Evolutionary conservation across 2,797 vertebrate genomes (phyloP).

Genomic region (Myotis myotis): DNA sequence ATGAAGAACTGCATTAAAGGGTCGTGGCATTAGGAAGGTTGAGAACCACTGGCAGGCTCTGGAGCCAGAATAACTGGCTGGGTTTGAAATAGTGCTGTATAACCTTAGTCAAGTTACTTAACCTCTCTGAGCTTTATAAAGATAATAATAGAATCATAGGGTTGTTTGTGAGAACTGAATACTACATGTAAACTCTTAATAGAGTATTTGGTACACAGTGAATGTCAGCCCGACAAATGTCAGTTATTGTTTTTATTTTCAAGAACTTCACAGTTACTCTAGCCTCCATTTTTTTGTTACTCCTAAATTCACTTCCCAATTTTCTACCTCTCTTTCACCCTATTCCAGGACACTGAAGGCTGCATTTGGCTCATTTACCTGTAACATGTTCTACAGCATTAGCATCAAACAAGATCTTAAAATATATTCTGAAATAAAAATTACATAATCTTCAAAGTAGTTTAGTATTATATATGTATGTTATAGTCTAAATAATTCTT

Average conservation of each 20-base stretch:
- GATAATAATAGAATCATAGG: conserved; percentile 15
- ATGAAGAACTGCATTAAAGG: too few relatives aligned
- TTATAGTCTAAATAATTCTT: conserved; percentile 37
- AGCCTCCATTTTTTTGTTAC: conserved; percentile 2
- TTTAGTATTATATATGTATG: conserved; percentile 34
- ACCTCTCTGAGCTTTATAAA: conserved; percentile 7
- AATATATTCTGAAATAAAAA: conserved; percentile 54
- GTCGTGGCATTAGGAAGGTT: too few relatives aligned
- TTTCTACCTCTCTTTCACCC: conserved; percentile 5
- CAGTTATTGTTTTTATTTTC: conserved; percentile 29
- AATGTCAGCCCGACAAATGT: conserved; percentile 18
- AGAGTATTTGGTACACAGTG: neutral
- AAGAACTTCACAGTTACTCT: conserved; percentile 3
- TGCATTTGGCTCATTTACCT: conserved; percentile 36
- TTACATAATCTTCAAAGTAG: conserved; percentile 41
- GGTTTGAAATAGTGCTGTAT: conserved; percentile 39
- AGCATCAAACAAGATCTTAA: conserved; percentile 42
- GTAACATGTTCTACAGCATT: neutral
- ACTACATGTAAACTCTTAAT: neutral
- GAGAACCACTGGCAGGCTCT: neutral
- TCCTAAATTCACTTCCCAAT: conserved; percentile 25
- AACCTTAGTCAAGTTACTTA: conserved; percentile 38
- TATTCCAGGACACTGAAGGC: neutral
- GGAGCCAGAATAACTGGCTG: conserved; percentile 29
- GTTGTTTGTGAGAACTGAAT: conserved; percentile 39